Base-by-base conservation (phyloP, 2,888 invertebrate genomes). In the Amorpha juglandis region DNA sequence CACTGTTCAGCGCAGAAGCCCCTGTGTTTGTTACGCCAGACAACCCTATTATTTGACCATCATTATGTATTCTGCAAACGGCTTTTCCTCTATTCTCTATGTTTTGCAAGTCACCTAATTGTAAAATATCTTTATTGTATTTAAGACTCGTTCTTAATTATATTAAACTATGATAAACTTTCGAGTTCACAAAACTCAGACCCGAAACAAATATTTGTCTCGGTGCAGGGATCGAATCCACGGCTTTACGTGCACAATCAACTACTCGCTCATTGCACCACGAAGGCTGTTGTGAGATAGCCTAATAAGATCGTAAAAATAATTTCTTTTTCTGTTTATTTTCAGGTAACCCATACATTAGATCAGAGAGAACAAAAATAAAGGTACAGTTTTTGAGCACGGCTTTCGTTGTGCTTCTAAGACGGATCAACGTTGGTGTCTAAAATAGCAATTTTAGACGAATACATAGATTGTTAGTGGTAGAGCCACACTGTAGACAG, bases 41-140 rank as follows among this genome's bases (percentile, higher is more conserved):
- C 84, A 82, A 77, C 78, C 76, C 79, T 76, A 87, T 87, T 86
- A 87, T 86, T 87, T 82, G 86, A 82, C 80, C 82, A 84, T 78
- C 78, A 79, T 83, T 83, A 81, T 81, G 81, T 77, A 86, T 84
- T 83, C 84, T 73, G 68, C 64, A 75, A 79, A 75, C 79, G 78
- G 55, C n/a, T 55, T 62, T 67, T 51, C 42, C 47, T 51, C 53
- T 19, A 42, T 58, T 42, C 58, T 58, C 58, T 42, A 33, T 55
- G n/a, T 38, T 27, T 50, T 63, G 19, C 9, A 52, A 42, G 12
- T 16, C 16, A 27, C 51, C 16, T 35, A 38, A 38, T 38, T 55
- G 16, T 16, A 16, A 35, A 11, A 55, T 55, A 55, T 55, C 1
- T 55, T 55, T 16, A 7, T 38, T 38, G 38, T 6, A 27, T 38